Evolutionary conservation across 1,140 invertebrate genomes (phyloP), one percentile per base, ranked within the genome.

Genomic region (Branchinecta lynchi): DNA sequence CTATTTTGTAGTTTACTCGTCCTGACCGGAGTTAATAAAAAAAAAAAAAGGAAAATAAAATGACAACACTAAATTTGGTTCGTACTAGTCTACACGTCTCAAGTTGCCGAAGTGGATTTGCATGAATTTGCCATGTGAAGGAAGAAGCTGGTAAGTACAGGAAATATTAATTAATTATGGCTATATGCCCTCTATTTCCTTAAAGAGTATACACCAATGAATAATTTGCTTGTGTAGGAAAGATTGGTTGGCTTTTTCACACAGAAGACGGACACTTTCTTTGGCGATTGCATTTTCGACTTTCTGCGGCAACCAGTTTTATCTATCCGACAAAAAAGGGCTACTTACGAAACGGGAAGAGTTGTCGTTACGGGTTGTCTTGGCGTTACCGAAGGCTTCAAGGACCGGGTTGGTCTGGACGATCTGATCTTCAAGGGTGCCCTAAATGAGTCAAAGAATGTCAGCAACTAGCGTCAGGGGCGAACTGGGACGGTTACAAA

Each of bases 361-460:
- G 89, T 98, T 98, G 84, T 98, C 95, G 83, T 98, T 98, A 91
- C 95, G 92, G 77, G 94, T 92, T 77, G 95, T 98, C 87, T 98
- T 98, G 79, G 95, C 95, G 85, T 98, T 98, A 91, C 95, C 95
- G 80, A 97, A 98, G 76, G 95, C 94, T 85, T 98, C 95, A 84
- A 98, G 88, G 77, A 98, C 95, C 77, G 95, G 95, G 83, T 98
- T 98, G 81, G 94, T 96, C 81, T 97, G 94, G 75, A 98, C 93
- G 82, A 98, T 93, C 82, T 98, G 95, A 85, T 98, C 94, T 84
- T 97, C 94, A 76, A 95, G 84, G 75, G 86, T 89, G 71, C 89
- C 89, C 84, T 80, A 72, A 32, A 32, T 32, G 45, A 66, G 67
- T 43, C 8, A 15, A 44, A 10, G 5, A 65, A n/a, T 43, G 65